phyloP scores from a whole-genome alignment of 1,140 invertebrate genomes.

The Heliconius himera region DNA sequence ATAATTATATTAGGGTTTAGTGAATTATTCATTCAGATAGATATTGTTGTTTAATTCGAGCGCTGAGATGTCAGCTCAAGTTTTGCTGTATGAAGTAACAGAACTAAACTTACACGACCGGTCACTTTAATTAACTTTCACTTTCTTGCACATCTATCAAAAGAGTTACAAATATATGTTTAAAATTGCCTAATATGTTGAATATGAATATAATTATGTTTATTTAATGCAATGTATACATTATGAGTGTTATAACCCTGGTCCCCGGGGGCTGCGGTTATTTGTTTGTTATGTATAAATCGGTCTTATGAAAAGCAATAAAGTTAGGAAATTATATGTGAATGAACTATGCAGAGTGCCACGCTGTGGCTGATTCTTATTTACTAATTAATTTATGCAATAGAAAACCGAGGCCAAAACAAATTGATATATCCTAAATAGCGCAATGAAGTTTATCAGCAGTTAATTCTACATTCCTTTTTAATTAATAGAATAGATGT shows the following conservation, averaged over 20 bases:
- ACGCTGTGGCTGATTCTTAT: background rate
- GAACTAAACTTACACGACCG: background rate
- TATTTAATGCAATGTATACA: conserved; percentile 30
- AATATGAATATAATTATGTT: conserved; percentile 21
- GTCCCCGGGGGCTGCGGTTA: conserved; percentile 22
- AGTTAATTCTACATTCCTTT: conserved; percentile 51
- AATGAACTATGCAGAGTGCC: conserved; percentile 22
- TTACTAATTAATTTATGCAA: conserved; percentile 24
- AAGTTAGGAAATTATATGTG: conserved; percentile 25
- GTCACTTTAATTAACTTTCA: conserved; percentile 13
- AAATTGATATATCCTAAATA: conserved; percentile 25
- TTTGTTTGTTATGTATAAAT: conserved; percentile 37
- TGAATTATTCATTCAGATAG: conserved; percentile 58
- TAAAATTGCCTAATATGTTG: conserved; percentile 14
- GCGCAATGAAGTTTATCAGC: conserved; percentile 28
- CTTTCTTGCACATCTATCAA: conserved; percentile 4
- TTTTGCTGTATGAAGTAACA: conserved; percentile 7
- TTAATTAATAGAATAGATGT: conserved; percentile 44
- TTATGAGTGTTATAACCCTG: conserved; percentile 29
- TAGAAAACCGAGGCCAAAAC: conserved; percentile 37
- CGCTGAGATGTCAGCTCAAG: conserved; percentile 29
- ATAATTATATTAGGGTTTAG: conserved; percentile 62
- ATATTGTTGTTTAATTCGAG: conserved; percentile 53
- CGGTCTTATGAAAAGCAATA: conserved; percentile 40
- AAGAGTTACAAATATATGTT: background rate